Evolutionary conservation across 2,113 vertebrate genomes (phyloP).

Genomic region (Suricata suricatta): DNA sequence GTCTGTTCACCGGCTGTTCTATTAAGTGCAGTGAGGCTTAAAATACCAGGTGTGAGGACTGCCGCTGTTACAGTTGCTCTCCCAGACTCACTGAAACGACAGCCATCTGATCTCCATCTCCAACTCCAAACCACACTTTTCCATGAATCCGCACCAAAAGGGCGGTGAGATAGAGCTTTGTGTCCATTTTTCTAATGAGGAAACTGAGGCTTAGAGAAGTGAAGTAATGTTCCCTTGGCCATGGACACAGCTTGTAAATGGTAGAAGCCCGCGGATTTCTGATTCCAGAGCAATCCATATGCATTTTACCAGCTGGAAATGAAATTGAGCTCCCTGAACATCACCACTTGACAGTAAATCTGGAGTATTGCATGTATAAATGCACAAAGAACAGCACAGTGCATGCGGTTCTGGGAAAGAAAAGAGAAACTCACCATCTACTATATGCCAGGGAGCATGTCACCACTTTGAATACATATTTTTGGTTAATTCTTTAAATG

Average conservation of each 20-base stretch:
- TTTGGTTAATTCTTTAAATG: neutral
- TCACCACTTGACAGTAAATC: neutral
- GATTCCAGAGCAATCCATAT: neutral
- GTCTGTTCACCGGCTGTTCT: neutral
- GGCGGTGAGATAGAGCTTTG: neutral
- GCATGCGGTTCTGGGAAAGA: neutral
- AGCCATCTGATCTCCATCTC: rapidly evolving
- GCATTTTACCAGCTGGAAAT: neutral
- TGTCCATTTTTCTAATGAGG: neutral
- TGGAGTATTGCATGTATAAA: neutral
- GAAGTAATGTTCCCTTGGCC: rapidly evolving
- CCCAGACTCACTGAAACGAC: neutral
- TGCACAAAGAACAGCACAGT: rapidly evolving
- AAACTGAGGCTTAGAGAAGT: neutral
- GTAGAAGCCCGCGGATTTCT: neutral
- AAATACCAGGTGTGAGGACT: too few species aligned
- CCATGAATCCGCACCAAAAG: neutral
- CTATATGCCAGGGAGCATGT: neutral
- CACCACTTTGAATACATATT: neutral
- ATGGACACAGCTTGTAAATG: neutral
- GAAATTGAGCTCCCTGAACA: neutral
- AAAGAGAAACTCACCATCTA: neutral
- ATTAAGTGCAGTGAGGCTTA: neutral
- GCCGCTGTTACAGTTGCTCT: neutral
- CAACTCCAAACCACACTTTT: neutral